phyloP scores from a whole-genome alignment of 1,140 invertebrate species.

The Drosophila hydei region DNA sequence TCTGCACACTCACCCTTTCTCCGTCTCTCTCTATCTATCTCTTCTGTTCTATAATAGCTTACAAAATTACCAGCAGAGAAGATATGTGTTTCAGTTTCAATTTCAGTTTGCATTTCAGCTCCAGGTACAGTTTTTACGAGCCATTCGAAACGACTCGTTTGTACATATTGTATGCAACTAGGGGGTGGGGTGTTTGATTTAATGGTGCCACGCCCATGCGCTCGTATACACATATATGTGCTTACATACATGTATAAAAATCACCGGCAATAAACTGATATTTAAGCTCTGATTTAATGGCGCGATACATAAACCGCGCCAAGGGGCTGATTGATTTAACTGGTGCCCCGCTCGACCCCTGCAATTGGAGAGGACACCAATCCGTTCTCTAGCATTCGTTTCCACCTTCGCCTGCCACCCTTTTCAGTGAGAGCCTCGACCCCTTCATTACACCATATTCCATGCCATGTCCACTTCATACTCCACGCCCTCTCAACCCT shows the following conservation, averaged over 20 bases:
- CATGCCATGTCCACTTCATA: too few species aligned
- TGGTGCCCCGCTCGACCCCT: background rate
- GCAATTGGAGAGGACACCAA: too few species aligned
- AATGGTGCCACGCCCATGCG: slow-evolving; percentile 21
- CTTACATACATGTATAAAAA: slow-evolving; percentile 9
- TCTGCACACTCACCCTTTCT: too few species aligned
- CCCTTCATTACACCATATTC: background rate
- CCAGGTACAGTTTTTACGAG: slow-evolving; percentile 25
- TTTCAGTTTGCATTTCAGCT: slow-evolving; percentile 18
- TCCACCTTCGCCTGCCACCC: too few species aligned
- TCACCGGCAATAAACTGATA: slow-evolving; percentile 49
- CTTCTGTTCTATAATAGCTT: too few species aligned
- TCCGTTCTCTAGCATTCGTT: too few species aligned
- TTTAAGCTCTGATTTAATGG: slow-evolving; percentile 56
- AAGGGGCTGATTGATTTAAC: slow-evolving; percentile 48
- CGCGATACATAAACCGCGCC: slow-evolving; percentile 40
- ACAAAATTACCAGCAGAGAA: slow-evolving; percentile 25
- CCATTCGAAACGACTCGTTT: slow-evolving; percentile 36
- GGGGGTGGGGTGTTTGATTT: background rate
- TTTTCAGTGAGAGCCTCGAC: background rate
- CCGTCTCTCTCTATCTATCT: too few species aligned
- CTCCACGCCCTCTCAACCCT: background rate
- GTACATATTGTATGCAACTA: slow-evolving; percentile 31
- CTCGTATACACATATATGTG: slow-evolving; percentile 5
- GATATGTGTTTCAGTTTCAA: slow-evolving; percentile 11